These are phyloP conservation scores for Fopius arisanus DNA, from an alignment of 1,140 invertebrate genomes.

Conservation along the genomic window DNA sequence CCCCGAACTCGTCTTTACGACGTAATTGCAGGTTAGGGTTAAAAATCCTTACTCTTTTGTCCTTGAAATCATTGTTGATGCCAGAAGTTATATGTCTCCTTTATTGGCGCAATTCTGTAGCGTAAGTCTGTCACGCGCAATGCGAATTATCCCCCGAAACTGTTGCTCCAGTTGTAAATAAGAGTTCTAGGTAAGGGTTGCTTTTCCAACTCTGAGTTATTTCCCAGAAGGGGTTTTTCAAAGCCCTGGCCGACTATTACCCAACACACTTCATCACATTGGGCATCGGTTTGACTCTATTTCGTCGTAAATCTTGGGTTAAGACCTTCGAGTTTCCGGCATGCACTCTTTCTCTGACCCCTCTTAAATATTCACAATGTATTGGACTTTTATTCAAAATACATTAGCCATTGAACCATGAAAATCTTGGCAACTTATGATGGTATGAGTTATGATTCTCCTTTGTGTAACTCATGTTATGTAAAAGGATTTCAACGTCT, in stretches of 20 bases:
- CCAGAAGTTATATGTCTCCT: not conserved
- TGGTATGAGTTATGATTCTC: not conserved
- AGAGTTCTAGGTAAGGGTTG: conserved; percentile 46
- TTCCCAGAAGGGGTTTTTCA: conserved; percentile 28
- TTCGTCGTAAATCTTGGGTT: conserved; percentile 11
- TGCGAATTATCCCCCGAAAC: conserved; percentile 16
- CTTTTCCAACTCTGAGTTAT: conserved; percentile 27
- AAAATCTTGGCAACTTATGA: not conserved
- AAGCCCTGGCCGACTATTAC: conserved; percentile 9
- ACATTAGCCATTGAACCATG: not conserved
- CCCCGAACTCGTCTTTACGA: conserved; percentile 50
- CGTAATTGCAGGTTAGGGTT: conserved; percentile 60
- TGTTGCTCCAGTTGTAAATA: conserved; percentile 59
- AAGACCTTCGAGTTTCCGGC: not conserved
- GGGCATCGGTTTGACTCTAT: conserved; percentile 25
- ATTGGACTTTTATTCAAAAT: not conserved
- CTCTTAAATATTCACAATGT: not conserved
- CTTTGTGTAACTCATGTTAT: not conserved
- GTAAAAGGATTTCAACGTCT: conserved; percentile 1
- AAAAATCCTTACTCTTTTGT: conserved; percentile 45
- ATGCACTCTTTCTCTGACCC: not conserved
- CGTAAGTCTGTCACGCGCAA: conserved; percentile 2
- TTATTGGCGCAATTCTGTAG: conserved; percentile 14
- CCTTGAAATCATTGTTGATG: conserved; percentile 12
- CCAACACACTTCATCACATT: not conserved